Conservation (phyloP, 1,140 invertebrate species). For the Antheraea pernyi region DNA sequence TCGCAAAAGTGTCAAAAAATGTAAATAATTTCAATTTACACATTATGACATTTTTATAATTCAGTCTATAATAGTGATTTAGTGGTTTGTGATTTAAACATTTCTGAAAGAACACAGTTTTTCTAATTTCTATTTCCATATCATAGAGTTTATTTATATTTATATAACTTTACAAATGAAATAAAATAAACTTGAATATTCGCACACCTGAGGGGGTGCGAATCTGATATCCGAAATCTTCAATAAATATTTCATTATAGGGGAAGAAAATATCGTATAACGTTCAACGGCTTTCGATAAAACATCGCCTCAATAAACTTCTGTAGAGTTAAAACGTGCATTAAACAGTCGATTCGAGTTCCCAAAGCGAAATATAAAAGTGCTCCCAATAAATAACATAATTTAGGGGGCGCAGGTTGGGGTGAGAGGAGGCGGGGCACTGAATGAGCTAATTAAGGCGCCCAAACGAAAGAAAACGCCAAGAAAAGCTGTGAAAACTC, state of each 20-base stretch:
- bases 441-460: constrained; percentile 76
- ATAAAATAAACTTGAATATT: neutral
- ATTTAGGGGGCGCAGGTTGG: constrained; percentile 38
- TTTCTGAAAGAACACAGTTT: too few species aligned
- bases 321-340: constrained; percentile 39
- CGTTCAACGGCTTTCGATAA: constrained; percentile 26
- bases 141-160: too few species aligned
- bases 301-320: constrained; percentile 26
- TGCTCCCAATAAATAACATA: constrained; percentile 71
- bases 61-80: too few species aligned
- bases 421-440: constrained; percentile 29
- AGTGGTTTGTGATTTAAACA: too few species aligned
- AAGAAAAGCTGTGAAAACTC: constrained; percentile 75
- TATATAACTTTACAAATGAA: neutral
- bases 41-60: too few species aligned
- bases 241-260: constrained; percentile 26
- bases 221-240: neutral
- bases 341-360: constrained; percentile 53
- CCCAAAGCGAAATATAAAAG: constrained; percentile 67
- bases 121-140: too few species aligned
- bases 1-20: too few species aligned
- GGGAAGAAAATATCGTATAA: constrained; percentile 17
- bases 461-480: constrained; percentile 70
- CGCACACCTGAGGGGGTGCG: neutral
- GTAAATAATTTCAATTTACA: too few species aligned